Evolutionary conservation across 2,797 vertebrate species (phyloP).

Genomic region (Ara ararauna): DNA sequence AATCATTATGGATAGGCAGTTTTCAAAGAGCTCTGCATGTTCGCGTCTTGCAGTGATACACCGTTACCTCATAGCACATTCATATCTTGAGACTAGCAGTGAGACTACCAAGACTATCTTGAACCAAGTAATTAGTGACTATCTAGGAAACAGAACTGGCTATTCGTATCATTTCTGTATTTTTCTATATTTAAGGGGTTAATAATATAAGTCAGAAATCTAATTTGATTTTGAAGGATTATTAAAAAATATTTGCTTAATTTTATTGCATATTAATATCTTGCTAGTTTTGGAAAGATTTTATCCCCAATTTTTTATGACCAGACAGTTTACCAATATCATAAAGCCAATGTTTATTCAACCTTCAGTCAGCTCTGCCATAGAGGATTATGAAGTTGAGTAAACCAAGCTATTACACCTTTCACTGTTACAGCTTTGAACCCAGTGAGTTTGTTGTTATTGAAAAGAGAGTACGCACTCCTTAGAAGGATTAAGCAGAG

Average conservation of each 20-base stretch:
- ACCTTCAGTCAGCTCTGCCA: neutral
- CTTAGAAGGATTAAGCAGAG: slow-evolving; percentile 1
- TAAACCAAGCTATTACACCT: slow-evolving; percentile 22
- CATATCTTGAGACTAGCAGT: neutral
- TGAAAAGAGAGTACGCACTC: neutral
- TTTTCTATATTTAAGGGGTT: neutral
- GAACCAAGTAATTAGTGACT: neutral
- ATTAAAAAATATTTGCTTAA: slow-evolving; percentile 5
- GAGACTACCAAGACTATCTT: neutral
- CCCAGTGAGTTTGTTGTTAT: neutral
- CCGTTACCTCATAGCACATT: neutral
- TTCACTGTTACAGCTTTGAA: slow-evolving; percentile 34
- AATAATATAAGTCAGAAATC: neutral
- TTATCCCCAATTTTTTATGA: neutral
- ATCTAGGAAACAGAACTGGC: neutral
- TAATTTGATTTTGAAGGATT: slow-evolving; percentile 20
- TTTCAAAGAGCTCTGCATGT: neutral
- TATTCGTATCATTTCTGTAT: neutral
- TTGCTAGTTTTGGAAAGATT: neutral
- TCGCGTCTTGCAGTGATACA: neutral
- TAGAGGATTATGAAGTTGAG: slow-evolving; percentile 50
- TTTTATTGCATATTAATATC: slow-evolving; percentile 16
- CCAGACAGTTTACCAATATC: slow-evolving; percentile 4
- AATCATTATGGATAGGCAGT: neutral
- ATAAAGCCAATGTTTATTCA: slow-evolving; percentile 32